phyloP scores from a whole-genome alignment of 1,140 invertebrate species.

The Scaptodrosophila lebanonensis region DNA sequence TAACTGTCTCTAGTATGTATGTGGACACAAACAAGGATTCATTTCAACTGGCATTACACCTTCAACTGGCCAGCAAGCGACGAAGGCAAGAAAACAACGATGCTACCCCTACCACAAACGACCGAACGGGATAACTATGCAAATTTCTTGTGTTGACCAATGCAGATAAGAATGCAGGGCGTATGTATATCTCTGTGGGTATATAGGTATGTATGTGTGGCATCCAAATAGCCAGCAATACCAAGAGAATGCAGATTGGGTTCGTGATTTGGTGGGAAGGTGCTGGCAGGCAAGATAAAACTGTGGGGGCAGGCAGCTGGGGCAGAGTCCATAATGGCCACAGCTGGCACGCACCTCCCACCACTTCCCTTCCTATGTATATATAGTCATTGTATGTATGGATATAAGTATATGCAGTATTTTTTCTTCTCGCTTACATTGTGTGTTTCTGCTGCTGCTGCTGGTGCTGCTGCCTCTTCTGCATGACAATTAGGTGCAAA shows the following conservation, averaged over 20 bases:
- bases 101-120: too few species aligned
- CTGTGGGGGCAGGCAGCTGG: conserved; percentile 31
- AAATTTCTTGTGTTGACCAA: conserved; percentile 35
- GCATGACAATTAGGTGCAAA: conserved; percentile 73
- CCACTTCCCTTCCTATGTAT: not conserved
- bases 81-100: too few species aligned
- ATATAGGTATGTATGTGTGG: too few species aligned
- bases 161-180: not conserved
- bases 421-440: not conserved
- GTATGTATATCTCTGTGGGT: too few species aligned
- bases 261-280: conserved; percentile 38
- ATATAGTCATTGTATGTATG: conserved; percentile 1
- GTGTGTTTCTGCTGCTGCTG: not conserved
- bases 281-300: conserved; percentile 12
- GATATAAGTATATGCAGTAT: not conserved
- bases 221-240: conserved; percentile 18
- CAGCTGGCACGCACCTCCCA: conserved; percentile 7
- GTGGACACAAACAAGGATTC: too few species aligned
- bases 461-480: conserved; percentile 4
- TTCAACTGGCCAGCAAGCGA: too few species aligned
- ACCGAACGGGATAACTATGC: conserved; percentile 29
- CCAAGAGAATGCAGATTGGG: conserved; percentile 64
- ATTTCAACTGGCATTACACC: too few species aligned
- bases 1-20: too few species aligned
- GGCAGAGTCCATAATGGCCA: not conserved